These are phyloP conservation scores for Chloropsis cyanopogon DNA, from an alignment of 2,113 vertebrate genomes.

Conservation along the genomic window DNA sequence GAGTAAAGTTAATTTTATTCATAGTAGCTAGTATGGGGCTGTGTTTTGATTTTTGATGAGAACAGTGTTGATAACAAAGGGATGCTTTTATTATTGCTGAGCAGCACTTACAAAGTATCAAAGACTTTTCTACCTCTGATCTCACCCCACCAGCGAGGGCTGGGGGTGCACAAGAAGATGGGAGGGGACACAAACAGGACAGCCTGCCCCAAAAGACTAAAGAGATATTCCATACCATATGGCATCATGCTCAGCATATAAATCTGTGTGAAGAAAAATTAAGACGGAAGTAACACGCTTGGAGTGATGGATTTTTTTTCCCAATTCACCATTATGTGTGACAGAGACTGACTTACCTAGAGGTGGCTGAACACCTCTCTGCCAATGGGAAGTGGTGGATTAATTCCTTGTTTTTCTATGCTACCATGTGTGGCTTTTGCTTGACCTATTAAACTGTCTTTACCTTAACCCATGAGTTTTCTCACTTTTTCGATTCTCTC, in stretches of 20 bases:
- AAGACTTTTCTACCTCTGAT: neutral
- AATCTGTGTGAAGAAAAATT: neutral
- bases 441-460: neutral
- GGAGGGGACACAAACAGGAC: neutral
- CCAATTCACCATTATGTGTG: neutral
- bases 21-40: neutral
- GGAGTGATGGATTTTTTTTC: neutral
- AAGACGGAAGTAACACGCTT: fast-evolving
- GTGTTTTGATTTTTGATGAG: neutral
- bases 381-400: neutral
- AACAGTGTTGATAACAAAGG: neutral
- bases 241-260: neutral
- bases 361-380: neutral
- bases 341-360: neutral
- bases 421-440: neutral
- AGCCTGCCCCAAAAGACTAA: neutral
- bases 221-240: neutral
- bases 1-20: neutral
- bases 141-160: neutral
- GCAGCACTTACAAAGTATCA: neutral
- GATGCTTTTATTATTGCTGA: neutral
- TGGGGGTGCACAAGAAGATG: neutral
- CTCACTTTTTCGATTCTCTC: fast-evolving
- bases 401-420: neutral
- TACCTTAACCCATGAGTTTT: neutral